Evolutionary conservation across 2,888 invertebrate species (phyloP).

Genomic region (Pegoplata infirma): DNA sequence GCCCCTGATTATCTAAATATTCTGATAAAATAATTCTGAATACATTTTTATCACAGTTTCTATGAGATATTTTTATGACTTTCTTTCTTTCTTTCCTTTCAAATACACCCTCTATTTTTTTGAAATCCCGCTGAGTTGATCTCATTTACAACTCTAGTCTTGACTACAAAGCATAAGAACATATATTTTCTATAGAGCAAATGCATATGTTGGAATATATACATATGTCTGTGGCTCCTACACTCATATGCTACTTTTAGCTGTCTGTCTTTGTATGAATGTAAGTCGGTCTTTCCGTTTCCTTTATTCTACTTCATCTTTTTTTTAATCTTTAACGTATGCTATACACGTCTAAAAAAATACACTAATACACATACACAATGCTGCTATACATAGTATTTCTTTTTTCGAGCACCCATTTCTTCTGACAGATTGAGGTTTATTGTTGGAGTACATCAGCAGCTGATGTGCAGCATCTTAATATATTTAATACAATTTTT

Average conservation of each 20-base stretch:
- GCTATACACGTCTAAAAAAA: constrained; percentile 38
- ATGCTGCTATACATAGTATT: constrained; percentile 23
- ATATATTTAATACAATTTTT: constrained; percentile 38
- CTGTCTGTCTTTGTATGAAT: constrained; percentile 13
- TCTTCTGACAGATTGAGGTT: constrained; percentile 55
- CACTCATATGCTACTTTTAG: neutral
- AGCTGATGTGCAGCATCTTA: constrained; percentile 54
- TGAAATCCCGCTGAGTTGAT: constrained; percentile 23
- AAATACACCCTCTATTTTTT: constrained; percentile 34
- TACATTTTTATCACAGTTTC: too few relatives aligned
- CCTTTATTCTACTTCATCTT: constrained; percentile 28
- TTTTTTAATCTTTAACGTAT: constrained; percentile 39
- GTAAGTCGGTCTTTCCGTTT: constrained; percentile 19
- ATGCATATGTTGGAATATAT: too few relatives aligned
- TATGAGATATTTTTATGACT: too few relatives aligned
- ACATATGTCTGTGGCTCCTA: too few relatives aligned
- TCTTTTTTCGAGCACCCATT: constrained; percentile 43
- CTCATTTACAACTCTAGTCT: constrained; percentile 25
- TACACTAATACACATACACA: neutral
- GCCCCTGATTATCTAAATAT: too few relatives aligned
- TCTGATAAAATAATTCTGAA: too few relatives aligned
- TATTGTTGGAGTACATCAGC: constrained; percentile 48
- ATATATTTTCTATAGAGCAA: neutral
- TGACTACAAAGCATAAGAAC: constrained; percentile 14
- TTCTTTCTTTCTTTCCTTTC: neutral